phyloP scores from a whole-genome alignment of 23 tunicate species.

The Phallusia fumigata region DNA sequence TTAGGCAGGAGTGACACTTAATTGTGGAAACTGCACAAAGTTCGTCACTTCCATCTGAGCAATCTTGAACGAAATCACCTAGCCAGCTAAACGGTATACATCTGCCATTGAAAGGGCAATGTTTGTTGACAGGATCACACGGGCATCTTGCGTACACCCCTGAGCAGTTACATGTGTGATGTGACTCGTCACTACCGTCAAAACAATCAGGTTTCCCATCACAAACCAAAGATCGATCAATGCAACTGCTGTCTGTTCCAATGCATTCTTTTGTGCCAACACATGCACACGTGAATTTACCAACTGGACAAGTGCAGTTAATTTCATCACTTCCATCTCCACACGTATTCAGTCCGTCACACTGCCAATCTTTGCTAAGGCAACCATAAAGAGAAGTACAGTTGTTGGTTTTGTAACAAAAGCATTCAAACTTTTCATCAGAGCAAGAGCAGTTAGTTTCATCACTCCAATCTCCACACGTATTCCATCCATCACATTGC shows the following conservation, averaged over 20 bases:
- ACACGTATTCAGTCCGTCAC: neutral
- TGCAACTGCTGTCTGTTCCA: neutral
- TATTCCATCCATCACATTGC: neutral
- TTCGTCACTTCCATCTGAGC: constrained; percentile 10
- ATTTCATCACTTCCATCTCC: constrained; percentile 5
- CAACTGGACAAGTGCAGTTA: too few species aligned
- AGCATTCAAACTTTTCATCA: neutral
- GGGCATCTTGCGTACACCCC: neutral
- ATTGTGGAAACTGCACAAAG: neutral
- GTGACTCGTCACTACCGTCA: too few species aligned
- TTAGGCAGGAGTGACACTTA: neutral
- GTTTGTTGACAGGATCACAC: too few species aligned
- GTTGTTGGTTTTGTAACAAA: neutral
- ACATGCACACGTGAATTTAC: too few species aligned
- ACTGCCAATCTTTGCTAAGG: neutral
- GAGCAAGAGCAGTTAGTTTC: neutral
- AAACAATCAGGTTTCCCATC: neutral
- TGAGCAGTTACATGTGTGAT: too few species aligned
- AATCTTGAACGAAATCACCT: neutral
- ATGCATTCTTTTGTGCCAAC: neutral
- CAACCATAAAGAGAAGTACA: neutral
- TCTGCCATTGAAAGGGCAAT: neutral
- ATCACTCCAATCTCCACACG: too few species aligned
- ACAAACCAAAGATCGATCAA: too few species aligned
- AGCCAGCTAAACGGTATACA: neutral